Evolutionary conservation across 2,888 invertebrate genomes (phyloP), one percentile per base, ranked within the genome.

Genomic region (Lutraria lutraria): DNA sequence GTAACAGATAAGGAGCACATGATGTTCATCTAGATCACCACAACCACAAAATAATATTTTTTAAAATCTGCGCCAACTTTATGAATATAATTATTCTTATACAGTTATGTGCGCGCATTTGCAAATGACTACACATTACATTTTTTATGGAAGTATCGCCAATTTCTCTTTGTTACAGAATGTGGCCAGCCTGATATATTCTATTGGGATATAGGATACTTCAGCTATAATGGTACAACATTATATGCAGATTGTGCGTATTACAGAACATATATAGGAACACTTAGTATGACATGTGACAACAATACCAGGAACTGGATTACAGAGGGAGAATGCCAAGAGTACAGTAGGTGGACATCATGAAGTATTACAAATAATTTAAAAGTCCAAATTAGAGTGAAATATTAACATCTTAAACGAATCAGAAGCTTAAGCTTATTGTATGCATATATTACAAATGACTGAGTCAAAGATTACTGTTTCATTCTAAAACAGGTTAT

Each of bases 161-260:
- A 8, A 4, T 43, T 43, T 79, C 16, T 19, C 8, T 21, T 10
- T 53, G 10, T 56, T 56, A 29, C 25, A 83, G 83, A 83, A 63
- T 83, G 83, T 68, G 83, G 83, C 13, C 63, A 72, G 25, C 83
- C 83, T 10, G 68, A 83, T 8, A 83, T 68, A n/a, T 83, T 31
- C 19, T 63, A 52, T 52, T 83, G 83, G 83, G 83, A 83, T 60
- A 60, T 60, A 13, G 83, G 83, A 25, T 83, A 68, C 52, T 68
- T 83, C 21, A 83, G 56, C 19, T 83, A 63, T 31, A 68, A 63
- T 16, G 83, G 83, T 25, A 25, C 68, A 34, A 83, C 68, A n/a
- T 72, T 83, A n/a, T 83, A 31, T 52, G 83, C 83, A 10, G 83
- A 83, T 72, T 83, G 83, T 60, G 56, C 83, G 1, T 83, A 63